Conservation (phyloP, 2,113 vertebrate genomes). For the Nannospalax galili region DNA sequence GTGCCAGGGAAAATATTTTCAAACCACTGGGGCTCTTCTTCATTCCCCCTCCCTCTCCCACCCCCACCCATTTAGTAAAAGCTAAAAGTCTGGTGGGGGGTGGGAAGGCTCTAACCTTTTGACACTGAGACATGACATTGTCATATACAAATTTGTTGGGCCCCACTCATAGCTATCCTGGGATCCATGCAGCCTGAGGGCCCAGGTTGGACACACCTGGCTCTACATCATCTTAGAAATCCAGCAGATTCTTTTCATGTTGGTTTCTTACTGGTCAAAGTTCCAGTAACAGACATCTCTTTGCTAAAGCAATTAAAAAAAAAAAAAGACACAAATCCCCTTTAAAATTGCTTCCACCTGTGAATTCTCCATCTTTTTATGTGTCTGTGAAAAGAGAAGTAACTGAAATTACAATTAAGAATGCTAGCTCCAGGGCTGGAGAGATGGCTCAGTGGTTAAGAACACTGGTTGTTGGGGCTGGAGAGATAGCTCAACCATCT, state of each 20-base stretch:
- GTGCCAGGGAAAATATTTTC: background rate
- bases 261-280: background rate
- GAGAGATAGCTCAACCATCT: too few relatives aligned
- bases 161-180: background rate
- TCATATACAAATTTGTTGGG: background rate
- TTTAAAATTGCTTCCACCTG: background rate
- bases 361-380: background rate
- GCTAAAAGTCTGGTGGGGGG: background rate
- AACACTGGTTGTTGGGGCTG: too few relatives aligned
- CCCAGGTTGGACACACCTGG: background rate
- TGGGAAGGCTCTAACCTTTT: background rate
- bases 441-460: background rate
- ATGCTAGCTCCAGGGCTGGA: too few relatives aligned
- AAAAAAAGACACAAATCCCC: background rate
- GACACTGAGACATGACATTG: background rate
- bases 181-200: too few relatives aligned
- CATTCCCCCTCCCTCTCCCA: background rate
- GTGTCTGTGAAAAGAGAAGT: fast-evolving
- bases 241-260: background rate
- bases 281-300: background rate
- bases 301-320: background rate
- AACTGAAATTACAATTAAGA: background rate
- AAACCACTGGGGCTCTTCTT: background rate
- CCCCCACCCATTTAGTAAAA: background rate
- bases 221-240: background rate